phyloP scores from a whole-genome alignment of 2,888 invertebrate species.

The Nephrotoma guestfalica region DNA sequence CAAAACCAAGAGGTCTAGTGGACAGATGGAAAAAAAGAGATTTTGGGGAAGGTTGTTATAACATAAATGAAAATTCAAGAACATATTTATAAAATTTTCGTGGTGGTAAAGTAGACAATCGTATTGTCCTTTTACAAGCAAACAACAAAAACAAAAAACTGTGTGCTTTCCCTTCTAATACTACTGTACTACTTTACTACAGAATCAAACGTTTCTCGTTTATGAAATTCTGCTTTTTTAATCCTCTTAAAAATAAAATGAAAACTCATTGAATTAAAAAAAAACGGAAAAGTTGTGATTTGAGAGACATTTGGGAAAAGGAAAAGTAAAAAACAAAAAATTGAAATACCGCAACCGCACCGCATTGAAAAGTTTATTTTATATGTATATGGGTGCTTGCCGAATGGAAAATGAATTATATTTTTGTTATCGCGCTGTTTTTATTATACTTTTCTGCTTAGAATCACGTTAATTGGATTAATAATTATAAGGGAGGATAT shows the following conservation, averaged over 20 bases:
- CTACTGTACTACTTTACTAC: not conserved
- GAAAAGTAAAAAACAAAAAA: not conserved
- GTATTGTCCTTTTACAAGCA: not conserved
- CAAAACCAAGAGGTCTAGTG: not conserved
- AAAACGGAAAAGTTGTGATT: not conserved
- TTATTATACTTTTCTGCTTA: not conserved
- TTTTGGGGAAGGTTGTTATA: not conserved
- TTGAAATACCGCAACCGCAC: not conserved
- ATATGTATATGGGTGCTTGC: not conserved
- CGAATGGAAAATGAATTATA: not conserved
- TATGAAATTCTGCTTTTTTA: not conserved
- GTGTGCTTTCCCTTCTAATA: not conserved
- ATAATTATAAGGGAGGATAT: not conserved
- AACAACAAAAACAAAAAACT: not conserved
- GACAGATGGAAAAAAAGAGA: not conserved
- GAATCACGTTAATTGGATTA: not conserved
- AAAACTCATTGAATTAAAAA: not conserved
- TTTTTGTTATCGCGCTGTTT: not conserved
- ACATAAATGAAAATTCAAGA: not conserved
- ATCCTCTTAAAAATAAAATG: not conserved
- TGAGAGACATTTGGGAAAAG: not conserved
- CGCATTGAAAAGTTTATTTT: not conserved
- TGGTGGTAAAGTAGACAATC: not conserved
- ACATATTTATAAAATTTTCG: not conserved
- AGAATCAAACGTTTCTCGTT: not conserved